Evolutionary conservation across 2,888 invertebrate genomes (phyloP).

Genomic region (Salticus scenicus): DNA sequence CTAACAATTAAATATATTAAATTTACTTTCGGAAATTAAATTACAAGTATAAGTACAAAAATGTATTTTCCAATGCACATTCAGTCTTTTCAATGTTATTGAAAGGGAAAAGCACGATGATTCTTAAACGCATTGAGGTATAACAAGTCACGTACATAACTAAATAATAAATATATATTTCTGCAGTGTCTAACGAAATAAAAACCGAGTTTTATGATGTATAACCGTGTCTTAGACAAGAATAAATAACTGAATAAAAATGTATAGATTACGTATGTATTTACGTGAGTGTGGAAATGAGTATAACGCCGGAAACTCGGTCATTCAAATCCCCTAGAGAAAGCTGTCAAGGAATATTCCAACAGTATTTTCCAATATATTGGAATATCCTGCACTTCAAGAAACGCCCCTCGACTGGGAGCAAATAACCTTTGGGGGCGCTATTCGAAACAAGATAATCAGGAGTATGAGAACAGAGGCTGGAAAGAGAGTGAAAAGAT

Average conservation of each 20-base stretch:
- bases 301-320: background rate
- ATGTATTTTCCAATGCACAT: no score
- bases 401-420: slow-evolving; percentile 23
- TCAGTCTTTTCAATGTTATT: no score
- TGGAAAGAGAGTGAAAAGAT: slow-evolving; percentile 46
- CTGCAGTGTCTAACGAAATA: slow-evolving; percentile 40
- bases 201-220: slow-evolving; percentile 36
- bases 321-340: slow-evolving; percentile 33
- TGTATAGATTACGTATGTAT: background rate
- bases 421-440: slow-evolving; percentile 46
- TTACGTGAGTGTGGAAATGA: background rate
- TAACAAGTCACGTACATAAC: background rate
- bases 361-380: slow-evolving; percentile 61
- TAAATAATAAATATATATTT: slow-evolving; percentile 45
- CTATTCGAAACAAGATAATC: slow-evolving; percentile 55
- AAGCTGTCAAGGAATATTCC: slow-evolving; percentile 47
- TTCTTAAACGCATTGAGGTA: background rate
- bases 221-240: slow-evolving; percentile 39
- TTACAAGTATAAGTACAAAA: no score
- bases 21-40: no score
- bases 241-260: slow-evolving; percentile 36
- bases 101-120: no score
- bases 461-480: slow-evolving; percentile 38
- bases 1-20: no score
- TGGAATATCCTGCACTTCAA: slow-evolving; percentile 42